phyloP scores from a whole-genome alignment of 2,888 invertebrate species.

The Apantesis nais region DNA sequence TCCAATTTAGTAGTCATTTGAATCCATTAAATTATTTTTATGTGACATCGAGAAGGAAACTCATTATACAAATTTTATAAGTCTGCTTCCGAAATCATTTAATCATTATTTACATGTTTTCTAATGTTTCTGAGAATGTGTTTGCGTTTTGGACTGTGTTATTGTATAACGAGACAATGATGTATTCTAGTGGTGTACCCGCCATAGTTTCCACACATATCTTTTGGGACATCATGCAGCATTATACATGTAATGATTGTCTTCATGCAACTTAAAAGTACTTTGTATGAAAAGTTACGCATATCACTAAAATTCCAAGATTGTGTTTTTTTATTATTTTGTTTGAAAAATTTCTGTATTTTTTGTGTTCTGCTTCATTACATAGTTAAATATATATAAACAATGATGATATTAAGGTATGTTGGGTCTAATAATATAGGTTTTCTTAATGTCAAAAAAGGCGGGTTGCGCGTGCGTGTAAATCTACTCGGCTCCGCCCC shows the following conservation, averaged over 20 bases:
- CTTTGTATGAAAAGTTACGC: conserved; percentile 13
- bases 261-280: conserved; percentile 24
- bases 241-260: conserved; percentile 38
- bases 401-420: conserved; percentile 1
- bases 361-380: background rate
- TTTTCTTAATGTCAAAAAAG: conserved; percentile 41
- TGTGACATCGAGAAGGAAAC: conserved; percentile 19
- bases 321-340: background rate
- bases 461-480: conserved; percentile 68
- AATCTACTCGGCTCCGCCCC: conserved; percentile 66
- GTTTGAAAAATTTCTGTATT: background rate
- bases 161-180: conserved; percentile 59
- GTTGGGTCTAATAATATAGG: conserved; percentile 14
- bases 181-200: conserved; percentile 56
- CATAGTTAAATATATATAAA: background rate
- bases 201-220: conserved; percentile 66
- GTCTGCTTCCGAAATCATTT: conserved; percentile 38
- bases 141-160: conserved; percentile 27
- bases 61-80: conserved; percentile 21
- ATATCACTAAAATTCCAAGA: background rate
- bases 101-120: conserved; percentile 32
- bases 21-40: conserved; percentile 28
- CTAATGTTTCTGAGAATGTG: conserved; percentile 25
- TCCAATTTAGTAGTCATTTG: conserved; percentile 21
- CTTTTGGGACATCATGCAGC: conserved; percentile 58